Percentiles rank a stretch among this genome's conserved stretches.
phyloP scores from a whole-genome alignment of 2,797 vertebrate species.

The Aselliscus stoliczkanus region DNA sequence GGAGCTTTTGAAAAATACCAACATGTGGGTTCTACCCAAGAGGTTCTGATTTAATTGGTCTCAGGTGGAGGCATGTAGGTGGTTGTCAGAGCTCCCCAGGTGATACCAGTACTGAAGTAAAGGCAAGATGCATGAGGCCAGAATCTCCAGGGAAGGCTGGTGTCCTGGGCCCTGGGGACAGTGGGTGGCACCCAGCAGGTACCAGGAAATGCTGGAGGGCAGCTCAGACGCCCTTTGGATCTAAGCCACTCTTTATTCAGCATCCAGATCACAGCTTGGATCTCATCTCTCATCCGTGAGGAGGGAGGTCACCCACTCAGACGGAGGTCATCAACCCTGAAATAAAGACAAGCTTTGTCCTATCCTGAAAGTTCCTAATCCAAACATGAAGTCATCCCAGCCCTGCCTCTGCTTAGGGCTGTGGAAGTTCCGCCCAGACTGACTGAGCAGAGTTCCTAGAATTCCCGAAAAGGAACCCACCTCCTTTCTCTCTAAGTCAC shows the following conservation, averaged over 20 bases:
- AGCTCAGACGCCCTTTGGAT: background rate
- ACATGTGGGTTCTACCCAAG: rapidly evolving
- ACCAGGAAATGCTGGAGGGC: background rate
- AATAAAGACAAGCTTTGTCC: slow-evolving; percentile 46
- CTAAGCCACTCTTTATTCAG: background rate
- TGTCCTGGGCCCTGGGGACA: rapidly evolving
- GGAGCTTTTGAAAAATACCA: background rate
- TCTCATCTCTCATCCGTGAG: background rate
- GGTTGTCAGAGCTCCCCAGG: background rate
- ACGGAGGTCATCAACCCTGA: background rate
- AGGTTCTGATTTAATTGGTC: background rate
- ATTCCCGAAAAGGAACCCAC: background rate
- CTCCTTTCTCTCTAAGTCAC: background rate
- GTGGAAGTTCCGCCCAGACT: background rate
- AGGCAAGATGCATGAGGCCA: background rate
- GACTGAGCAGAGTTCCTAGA: background rate
- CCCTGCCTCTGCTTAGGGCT: slow-evolving; percentile 9
- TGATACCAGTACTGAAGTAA: background rate
- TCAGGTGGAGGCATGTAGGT: background rate
- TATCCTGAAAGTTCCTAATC: background rate
- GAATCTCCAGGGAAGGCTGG: background rate
- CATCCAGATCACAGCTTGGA: background rate
- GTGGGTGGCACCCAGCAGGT: background rate
- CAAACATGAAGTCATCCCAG: slow-evolving; percentile 17
- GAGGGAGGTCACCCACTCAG: slow-evolving; percentile 3